Conservation (phyloP, 2,797 vertebrate genomes). For the Thamnophis elegans region DNA sequence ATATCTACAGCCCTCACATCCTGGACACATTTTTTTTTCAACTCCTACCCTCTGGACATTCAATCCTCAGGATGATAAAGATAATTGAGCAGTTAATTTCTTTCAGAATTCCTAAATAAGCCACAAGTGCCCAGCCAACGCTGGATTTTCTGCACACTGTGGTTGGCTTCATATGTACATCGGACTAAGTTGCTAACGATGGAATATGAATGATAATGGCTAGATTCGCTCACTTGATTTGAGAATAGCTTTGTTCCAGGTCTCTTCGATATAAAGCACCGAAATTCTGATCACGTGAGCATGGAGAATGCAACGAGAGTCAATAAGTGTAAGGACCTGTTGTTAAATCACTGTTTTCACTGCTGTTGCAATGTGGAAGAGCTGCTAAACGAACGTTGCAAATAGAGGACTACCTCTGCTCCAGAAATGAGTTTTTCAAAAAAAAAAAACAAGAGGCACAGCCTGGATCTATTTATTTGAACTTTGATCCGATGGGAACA, state of each 20-base stretch:
- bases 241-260: neutral
- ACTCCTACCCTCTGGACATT: neutral
- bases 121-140: neutral
- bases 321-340: neutral
- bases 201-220: neutral
- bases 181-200: neutral
- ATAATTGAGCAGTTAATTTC: neutral
- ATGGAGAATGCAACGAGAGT: rapidly evolving
- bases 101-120: neutral
- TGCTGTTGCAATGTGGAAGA: too few relatives aligned
- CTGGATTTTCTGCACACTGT: neutral
- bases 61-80: neutral
- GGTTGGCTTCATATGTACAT: neutral
- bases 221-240: neutral
- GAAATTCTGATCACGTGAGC: neutral
- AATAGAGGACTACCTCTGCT: neutral
- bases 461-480: neutral
- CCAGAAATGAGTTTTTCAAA: neutral
- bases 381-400: neutral
- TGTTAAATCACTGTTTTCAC: neutral
- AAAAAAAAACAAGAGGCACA: neutral
- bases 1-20: too few relatives aligned
- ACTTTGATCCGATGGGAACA: neutral
- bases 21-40: too few relatives aligned
- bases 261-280: neutral